These are phyloP conservation scores for Pseudochirops corinnae DNA, from an alignment of 2,797 vertebrate species.

Conservation along the genomic window DNA sequence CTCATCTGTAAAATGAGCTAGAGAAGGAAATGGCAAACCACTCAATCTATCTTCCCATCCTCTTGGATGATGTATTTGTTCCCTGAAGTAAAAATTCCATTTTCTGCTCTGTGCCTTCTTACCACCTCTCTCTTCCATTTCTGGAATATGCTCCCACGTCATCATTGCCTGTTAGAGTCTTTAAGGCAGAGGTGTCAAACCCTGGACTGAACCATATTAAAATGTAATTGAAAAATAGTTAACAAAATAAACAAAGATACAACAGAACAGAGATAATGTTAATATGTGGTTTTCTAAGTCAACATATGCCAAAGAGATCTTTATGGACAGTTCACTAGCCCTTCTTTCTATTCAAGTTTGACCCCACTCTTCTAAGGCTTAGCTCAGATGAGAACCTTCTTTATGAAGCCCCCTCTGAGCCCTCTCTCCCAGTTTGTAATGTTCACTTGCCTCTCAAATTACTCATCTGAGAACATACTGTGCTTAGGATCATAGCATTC, in stretches of 20 bases:
- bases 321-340: not conserved
- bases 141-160: not conserved
- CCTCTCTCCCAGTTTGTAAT: too few relatives aligned
- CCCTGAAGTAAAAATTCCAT: not conserved
- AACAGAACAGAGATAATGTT: not conserved
- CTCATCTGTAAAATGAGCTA: not conserved
- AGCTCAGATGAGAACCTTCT: not conserved
- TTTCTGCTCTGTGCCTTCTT: not conserved
- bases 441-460: not conserved
- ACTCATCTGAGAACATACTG: too few relatives aligned
- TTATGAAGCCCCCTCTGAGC: not conserved
- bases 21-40: not conserved
- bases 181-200: not conserved
- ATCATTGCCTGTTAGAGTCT: not conserved
- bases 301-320: not conserved
- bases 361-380: not conserved
- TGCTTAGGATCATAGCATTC: not conserved
- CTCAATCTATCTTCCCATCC: not conserved
- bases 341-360: not conserved
- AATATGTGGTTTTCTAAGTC: too few relatives aligned
- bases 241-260: not conserved
- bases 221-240: not conserved
- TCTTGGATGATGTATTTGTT: not conserved
- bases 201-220: not conserved
- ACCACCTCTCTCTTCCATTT: not conserved